Percentiles rank a stretch among this genome's conserved stretches.
These are phyloP conservation scores for Nomada lathburiana DNA, from an alignment of 2,888 invertebrate genomes.

Conservation along the genomic window DNA sequence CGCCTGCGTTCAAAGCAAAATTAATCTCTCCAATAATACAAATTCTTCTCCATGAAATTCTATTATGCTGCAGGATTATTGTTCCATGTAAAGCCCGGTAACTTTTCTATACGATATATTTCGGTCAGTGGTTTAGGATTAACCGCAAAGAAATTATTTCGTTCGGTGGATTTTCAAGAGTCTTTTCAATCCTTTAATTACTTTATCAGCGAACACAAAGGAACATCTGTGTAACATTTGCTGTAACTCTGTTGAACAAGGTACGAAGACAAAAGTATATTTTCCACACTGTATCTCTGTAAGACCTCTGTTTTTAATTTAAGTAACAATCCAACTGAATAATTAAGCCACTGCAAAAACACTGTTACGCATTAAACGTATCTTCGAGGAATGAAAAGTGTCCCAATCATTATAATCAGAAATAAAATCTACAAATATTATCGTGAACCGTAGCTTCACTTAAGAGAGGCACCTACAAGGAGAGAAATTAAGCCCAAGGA, in stretches of 20 bases:
- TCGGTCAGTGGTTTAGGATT: not conserved
- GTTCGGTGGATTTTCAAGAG: not conserved
- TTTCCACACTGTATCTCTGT: no score
- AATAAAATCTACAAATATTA: not conserved
- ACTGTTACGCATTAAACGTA: not conserved
- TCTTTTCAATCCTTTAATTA: not conserved
- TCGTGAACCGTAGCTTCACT: not conserved
- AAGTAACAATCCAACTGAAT: no score
- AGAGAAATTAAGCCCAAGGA: not conserved
- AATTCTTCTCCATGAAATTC: no score
- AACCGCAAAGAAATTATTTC: not conserved
- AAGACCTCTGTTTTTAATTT: no score
- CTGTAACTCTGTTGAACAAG: no score
- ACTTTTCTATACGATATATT: not conserved
- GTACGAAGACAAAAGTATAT: no score
- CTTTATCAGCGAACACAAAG: not conserved
- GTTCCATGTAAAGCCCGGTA: no score
- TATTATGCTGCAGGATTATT: no score
- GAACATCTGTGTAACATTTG: not conserved
- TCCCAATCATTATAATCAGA: not conserved
- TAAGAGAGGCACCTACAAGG: not conserved
- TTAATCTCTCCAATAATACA: no score
- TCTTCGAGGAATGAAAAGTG: not conserved
- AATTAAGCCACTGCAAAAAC: not conserved
- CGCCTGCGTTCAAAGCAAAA: no score